Evolutionary conservation across 64 coral and sea anemone genomes (phyloP).

Genomic region (Stichodactyla helianthus): DNA sequence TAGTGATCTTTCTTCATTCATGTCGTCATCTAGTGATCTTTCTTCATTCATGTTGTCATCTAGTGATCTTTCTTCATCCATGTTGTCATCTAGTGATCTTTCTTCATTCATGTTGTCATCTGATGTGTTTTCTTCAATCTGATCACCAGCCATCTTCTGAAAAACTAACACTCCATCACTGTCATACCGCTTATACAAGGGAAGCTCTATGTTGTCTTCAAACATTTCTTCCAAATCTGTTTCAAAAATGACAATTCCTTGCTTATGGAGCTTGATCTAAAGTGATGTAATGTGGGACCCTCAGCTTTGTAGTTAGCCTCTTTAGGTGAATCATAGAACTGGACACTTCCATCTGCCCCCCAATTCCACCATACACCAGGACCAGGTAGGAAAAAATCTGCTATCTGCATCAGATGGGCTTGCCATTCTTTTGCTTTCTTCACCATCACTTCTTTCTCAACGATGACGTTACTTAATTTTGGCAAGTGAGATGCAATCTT

Average conservation of each 20-base stretch:
- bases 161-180: not conserved
- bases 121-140: not conserved
- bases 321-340: too few relatives aligned
- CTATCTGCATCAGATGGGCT: too few relatives aligned
- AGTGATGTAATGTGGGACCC: conserved; percentile 20
- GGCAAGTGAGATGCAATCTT: too few relatives aligned
- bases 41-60: not conserved
- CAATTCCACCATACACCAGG: too few relatives aligned
- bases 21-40: too few relatives aligned
- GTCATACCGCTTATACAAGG: conserved; percentile 8
- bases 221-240: conserved; percentile 13
- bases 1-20: not conserved
- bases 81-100: too few relatives aligned
- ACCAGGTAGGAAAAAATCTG: too few relatives aligned
- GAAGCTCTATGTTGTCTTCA: not conserved
- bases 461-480: too few relatives aligned
- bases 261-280: conserved; percentile 10
- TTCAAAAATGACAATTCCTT: conserved; percentile 14
- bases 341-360: too few relatives aligned
- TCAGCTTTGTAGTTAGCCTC: conserved; percentile 19
- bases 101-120: conserved; percentile 8
- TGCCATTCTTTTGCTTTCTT: too few relatives aligned
- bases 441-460: too few relatives aligned
- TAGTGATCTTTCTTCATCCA: too few relatives aligned
- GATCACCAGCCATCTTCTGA: conserved; percentile 7